Evolutionary conservation across 1,140 invertebrate genomes (phyloP).

Genomic region (Drosophila watanabei): DNA sequence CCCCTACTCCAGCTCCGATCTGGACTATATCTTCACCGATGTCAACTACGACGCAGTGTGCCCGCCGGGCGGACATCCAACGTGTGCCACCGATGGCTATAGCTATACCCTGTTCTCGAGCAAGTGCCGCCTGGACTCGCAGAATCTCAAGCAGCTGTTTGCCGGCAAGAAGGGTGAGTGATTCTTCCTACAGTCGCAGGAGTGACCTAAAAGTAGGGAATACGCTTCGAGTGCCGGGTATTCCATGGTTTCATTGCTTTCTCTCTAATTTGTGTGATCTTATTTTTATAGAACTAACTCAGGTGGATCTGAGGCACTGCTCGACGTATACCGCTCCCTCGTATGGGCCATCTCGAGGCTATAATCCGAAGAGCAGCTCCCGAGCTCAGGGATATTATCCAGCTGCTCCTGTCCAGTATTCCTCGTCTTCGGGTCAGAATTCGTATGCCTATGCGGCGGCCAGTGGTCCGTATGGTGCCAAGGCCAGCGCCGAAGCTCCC

Average conservation of each 20-base stretch:
- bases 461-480: constrained; percentile 55
- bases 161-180: constrained; percentile 25
- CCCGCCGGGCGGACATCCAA: constrained; percentile 10
- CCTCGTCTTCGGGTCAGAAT: neutral
- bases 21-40: constrained; percentile 39
- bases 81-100: constrained; percentile 31
- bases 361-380: neutral
- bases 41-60: constrained; percentile 16
- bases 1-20: constrained; percentile 14
- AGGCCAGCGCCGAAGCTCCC: constrained; percentile 56
- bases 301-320: constrained; percentile 23
- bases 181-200: neutral
- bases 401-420: neutral
- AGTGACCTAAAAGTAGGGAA: no score
- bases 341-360: constrained; percentile 2
- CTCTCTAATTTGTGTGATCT: neutral
- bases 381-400: neutral
- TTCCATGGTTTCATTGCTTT: neutral
- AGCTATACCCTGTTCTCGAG: constrained; percentile 22
- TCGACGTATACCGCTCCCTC: constrained; percentile 13
- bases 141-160: constrained; percentile 36
- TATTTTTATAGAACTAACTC: constrained; percentile 18
- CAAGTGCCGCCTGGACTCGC: constrained; percentile 35
- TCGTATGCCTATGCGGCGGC: constrained; percentile 63
- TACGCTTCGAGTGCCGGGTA: neutral